These are phyloP conservation scores for Coracias cyanogaster DNA, from an alignment of 2,797 vertebrate genomes.

Conservation along the genomic window DNA sequence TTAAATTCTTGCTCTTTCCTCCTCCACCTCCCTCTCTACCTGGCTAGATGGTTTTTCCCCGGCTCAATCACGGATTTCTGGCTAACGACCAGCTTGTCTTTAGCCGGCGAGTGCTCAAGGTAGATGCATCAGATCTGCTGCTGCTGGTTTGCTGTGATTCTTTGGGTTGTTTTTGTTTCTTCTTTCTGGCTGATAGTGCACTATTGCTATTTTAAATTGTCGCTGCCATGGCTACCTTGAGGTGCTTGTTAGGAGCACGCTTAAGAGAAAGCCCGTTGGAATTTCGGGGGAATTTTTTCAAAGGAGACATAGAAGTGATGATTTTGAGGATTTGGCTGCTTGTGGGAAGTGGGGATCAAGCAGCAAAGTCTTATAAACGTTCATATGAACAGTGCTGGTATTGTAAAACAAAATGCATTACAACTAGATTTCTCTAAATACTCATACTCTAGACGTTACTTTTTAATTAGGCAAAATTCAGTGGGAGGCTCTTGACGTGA, in stretches of 20 bases:
- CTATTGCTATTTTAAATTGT: not conserved
- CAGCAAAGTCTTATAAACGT: not conserved
- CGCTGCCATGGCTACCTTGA: not conserved
- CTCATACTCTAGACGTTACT: not conserved
- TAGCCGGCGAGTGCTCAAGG: constrained; percentile 89
- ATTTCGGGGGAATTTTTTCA: not conserved
- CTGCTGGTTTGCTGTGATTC: constrained; percentile 51
- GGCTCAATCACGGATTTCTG: constrained; percentile 88
- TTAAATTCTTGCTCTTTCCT: constrained; percentile 49
- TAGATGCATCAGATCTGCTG: constrained; percentile 71
- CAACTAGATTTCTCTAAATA: not conserved
- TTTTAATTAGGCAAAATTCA: constrained; percentile 14
- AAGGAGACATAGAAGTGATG: not conserved
- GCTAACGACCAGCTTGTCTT: constrained; percentile 85
- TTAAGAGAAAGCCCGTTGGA: not conserved
- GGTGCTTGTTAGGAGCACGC: not conserved
- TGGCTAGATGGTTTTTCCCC: constrained; percentile 90
- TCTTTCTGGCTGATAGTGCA: not conserved
- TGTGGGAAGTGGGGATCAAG: not conserved
- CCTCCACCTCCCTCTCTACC: constrained; percentile 9
- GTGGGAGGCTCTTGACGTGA: not conserved
- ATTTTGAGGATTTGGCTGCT: not conserved
- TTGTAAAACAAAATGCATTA: not conserved
- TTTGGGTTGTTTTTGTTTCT: not conserved
- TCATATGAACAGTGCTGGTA: not conserved